Conservation (phyloP, 2,113 vertebrate species). For the Sander lucioperca region DNA sequence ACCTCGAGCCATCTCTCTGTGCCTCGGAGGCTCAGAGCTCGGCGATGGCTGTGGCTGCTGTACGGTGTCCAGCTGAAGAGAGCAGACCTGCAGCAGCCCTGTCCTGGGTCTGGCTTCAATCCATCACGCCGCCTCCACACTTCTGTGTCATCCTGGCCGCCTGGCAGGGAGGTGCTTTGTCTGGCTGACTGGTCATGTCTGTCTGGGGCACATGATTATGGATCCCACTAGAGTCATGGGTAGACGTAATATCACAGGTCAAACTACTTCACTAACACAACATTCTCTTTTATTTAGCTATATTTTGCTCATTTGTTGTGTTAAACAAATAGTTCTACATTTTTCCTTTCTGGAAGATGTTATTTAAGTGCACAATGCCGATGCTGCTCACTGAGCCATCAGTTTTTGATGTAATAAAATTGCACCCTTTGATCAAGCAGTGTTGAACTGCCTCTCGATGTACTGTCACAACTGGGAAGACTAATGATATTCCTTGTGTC, state of each 20-base stretch:
- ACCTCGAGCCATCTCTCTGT: conserved; percentile 54
- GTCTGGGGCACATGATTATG: conserved; percentile 43
- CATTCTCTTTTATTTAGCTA: neutral
- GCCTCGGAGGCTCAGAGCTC: conserved; percentile 48
- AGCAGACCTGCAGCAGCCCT: conserved; percentile 32
- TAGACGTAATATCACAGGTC: conserved; percentile 1
- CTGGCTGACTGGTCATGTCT: conserved; percentile 62
- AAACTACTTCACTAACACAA: neutral
- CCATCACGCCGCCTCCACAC: conserved; percentile 60
- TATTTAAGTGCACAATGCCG: conserved; percentile 3
- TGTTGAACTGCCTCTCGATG: neutral
- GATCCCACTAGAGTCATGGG: conserved; percentile 28
- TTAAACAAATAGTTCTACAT: neutral
- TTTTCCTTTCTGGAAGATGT: neutral
- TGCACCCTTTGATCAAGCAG: neutral
- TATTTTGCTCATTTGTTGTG: neutral
- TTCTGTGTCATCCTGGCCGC: conserved; percentile 33
- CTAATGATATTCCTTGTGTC: neutral
- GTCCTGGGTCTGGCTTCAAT: conserved; percentile 44
- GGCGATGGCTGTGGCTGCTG: conserved; percentile 34
- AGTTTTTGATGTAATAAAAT: neutral
- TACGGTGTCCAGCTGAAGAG: conserved; percentile 56
- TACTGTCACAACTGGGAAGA: neutral
- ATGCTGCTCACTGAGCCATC: neutral
- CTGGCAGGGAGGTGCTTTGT: conserved; percentile 58